phyloP scores from a whole-genome alignment of 2,888 invertebrate species.

The Vanessa cardui region DNA sequence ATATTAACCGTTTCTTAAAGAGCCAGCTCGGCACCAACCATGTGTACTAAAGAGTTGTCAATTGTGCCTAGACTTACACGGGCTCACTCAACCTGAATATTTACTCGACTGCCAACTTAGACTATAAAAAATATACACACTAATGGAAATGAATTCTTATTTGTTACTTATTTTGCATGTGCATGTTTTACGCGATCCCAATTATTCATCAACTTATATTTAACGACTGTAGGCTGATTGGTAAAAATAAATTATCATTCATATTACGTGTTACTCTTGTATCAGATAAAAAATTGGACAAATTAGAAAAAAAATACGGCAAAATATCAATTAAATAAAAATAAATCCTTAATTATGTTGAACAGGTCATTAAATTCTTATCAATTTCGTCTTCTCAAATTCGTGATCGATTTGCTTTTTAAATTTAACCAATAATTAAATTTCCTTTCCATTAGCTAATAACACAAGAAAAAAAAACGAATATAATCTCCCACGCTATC shows the following conservation, averaged over 20 bases:
- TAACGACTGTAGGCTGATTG: conserved; percentile 26
- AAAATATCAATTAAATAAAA: background rate
- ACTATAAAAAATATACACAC: no score
- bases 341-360: no score
- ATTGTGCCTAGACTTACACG: no score
- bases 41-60: no score
- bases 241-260: conserved; percentile 35
- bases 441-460: conserved; percentile 8
- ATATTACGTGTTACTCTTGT: conserved; percentile 29
- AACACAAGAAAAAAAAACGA: conserved; percentile 10
- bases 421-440: conserved; percentile 7
- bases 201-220: conserved; percentile 33
- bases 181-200: conserved; percentile 5
- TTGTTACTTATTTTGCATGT: conserved; percentile 37
- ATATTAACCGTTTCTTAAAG: no score
- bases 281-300: background rate
- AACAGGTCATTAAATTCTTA: background rate
- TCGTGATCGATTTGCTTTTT: conserved; percentile 4
- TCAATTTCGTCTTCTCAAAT: background rate
- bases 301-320: background rate
- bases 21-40: no score
- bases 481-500: conserved; percentile 26
- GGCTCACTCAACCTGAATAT: no score
- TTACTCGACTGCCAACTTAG: no score
- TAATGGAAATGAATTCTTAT: background rate